Percentiles rank a stretch among this genome's conserved stretches.
These are phyloP conservation scores for Egretta garzetta DNA, from an alignment of 2,113 vertebrate species.

Conservation along the genomic window DNA sequence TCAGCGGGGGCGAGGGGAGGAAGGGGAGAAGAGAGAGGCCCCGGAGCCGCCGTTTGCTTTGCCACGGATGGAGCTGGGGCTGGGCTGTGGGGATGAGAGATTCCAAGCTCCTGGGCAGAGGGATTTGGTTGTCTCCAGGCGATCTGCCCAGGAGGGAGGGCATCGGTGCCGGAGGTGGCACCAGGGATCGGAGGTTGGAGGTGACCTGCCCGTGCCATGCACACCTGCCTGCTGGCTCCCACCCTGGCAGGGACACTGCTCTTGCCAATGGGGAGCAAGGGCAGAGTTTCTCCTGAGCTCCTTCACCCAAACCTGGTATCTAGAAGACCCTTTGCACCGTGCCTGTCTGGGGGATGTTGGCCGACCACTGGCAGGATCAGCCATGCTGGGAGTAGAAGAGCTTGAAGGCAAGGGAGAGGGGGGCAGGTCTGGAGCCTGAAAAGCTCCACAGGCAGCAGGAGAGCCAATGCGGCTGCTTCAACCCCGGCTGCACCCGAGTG, in stretches of 20 bases:
- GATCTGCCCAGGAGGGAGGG: background rate
- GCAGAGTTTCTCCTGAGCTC: background rate
- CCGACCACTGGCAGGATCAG: background rate
- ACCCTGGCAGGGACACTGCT: fast-evolving
- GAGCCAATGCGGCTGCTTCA: background rate
- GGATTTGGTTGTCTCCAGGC: background rate
- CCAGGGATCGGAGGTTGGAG: background rate
- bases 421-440: background rate
- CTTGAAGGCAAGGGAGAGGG: background rate
- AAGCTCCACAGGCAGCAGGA: background rate
- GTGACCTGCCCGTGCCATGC: background rate
- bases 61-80: background rate
- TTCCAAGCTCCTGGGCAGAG: background rate
- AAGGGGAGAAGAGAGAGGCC: background rate
- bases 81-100: background rate
- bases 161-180: background rate
- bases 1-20: fast-evolving
- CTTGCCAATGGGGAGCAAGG: background rate
- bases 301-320: background rate
- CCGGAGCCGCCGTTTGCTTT: background rate
- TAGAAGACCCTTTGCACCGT: background rate
- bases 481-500: fast-evolving
- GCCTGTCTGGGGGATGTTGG: background rate
- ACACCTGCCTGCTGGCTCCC: background rate
- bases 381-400: background rate